Conservation (phyloP, 2,113 vertebrate species). For the Xyrauchen texanus region DNA sequence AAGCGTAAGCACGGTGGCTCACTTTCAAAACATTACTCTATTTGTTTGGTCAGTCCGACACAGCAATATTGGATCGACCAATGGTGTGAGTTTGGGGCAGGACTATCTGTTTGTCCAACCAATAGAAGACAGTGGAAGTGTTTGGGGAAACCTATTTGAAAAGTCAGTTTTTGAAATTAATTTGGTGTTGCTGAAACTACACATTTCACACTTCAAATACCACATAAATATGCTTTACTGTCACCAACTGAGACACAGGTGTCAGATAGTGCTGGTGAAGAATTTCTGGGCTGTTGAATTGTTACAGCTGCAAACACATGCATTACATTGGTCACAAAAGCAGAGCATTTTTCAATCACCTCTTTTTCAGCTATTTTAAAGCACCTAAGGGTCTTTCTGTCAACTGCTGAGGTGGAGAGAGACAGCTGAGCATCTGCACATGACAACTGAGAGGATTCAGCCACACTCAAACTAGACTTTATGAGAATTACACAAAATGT, state of each 20-base stretch:
- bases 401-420: constrained; percentile 6
- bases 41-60: too few relatives aligned
- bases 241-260: not conserved
- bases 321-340: constrained; percentile 6
- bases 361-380: constrained; percentile 33
- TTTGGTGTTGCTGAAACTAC: too few relatives aligned
- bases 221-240: too few relatives aligned
- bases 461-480: constrained; percentile 22
- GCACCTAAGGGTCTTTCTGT: constrained; percentile 3
- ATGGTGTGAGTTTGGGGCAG: too few relatives aligned
- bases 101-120: too few relatives aligned
- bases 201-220: too few relatives aligned
- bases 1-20: too few relatives aligned
- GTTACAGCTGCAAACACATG: constrained; percentile 3
- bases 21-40: too few relatives aligned
- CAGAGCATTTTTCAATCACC: constrained; percentile 9
- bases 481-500: not conserved
- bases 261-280: constrained; percentile 26
- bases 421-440: constrained; percentile 17
- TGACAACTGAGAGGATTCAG: constrained; percentile 11
- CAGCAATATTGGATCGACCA: too few relatives aligned
- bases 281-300: not conserved
- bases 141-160: too few relatives aligned
- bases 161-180: too few relatives aligned
- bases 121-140: too few relatives aligned